These are phyloP conservation scores for Theocolax elegans DNA, from an alignment of 1,140 invertebrate species.

Conservation along the genomic window DNA sequence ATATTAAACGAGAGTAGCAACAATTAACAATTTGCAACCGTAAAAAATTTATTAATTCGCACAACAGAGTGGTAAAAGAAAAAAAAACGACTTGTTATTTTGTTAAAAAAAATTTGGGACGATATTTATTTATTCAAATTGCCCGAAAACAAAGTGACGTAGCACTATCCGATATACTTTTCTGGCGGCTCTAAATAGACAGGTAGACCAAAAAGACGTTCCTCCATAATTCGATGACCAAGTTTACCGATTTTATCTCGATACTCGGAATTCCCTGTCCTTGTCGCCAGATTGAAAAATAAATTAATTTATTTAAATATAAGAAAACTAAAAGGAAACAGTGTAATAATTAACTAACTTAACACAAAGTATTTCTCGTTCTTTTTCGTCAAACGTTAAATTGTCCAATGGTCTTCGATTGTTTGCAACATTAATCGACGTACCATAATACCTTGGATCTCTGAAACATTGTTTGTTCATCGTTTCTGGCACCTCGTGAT, in stretches of 20 bases:
- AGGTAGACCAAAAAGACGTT: slow-evolving; percentile 27
- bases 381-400: slow-evolving; percentile 47
- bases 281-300: no score
- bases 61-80: no score
- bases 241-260: slow-evolving; percentile 42
- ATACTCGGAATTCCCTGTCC: slow-evolving; percentile 54
- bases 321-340: background rate
- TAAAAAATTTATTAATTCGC: no score
- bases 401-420: slow-evolving; percentile 46
- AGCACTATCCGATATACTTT: no score
- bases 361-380: slow-evolving; percentile 51
- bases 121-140: slow-evolving; percentile 11
- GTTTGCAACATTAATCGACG: background rate
- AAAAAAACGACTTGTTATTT: background rate
- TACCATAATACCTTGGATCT: slow-evolving; percentile 45
- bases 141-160: no score
- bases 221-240: slow-evolving; percentile 43
- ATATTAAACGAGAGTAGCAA: no score
- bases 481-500: slow-evolving; percentile 51
- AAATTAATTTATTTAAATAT: background rate
- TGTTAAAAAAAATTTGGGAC: slow-evolving; percentile 34
- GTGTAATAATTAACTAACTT: slow-evolving; percentile 38
- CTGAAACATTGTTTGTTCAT: slow-evolving; percentile 45
- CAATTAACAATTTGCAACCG: no score
- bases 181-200: slow-evolving; percentile 1